A percentile compares a stretch with the other conserved stretches of the same genome.
Evolutionary conservation across 2,113 vertebrate genomes (phyloP).

Genomic region (Phoxinus phoxinus): DNA sequence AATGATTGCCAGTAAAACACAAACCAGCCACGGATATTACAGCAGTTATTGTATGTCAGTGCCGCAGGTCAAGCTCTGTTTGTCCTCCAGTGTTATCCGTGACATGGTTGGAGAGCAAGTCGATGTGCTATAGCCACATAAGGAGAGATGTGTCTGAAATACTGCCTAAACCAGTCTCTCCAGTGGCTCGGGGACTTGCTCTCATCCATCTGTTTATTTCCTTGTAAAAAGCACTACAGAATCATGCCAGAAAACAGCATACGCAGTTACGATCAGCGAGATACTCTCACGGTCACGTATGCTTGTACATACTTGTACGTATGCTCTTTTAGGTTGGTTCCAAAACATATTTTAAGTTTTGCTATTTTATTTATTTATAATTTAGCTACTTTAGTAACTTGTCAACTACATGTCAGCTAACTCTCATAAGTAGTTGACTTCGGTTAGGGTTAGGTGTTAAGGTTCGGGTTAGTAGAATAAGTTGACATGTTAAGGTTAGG

Average conservation of each 20-base stretch:
- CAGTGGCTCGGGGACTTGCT: not conserved
- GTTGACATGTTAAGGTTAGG: too few species aligned
- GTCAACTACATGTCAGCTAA: too few species aligned
- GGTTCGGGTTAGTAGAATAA: too few species aligned
- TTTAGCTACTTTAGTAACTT: not conserved
- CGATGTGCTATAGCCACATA: conserved; percentile 77
- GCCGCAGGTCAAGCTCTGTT: conserved; percentile 7
- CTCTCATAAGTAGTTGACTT: too few species aligned
- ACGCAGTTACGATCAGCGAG: not conserved
- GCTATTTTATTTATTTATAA: not conserved
- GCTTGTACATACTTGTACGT: too few species aligned
- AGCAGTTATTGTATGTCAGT: not conserved
- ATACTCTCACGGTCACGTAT: not conserved
- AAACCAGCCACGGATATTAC: not conserved
- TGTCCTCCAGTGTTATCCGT: not conserved
- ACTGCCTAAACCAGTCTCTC: conserved; percentile 64
- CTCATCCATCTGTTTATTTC: conserved; percentile 9
- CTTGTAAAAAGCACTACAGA: not conserved
- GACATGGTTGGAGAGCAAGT: conserved; percentile 60
- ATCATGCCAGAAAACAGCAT: not conserved
- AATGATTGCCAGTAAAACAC: not conserved
- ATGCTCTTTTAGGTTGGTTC: not conserved
- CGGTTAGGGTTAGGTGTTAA: too few species aligned
- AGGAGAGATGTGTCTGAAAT: conserved; percentile 72
- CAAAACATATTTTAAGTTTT: not conserved